Conservation (phyloP, 2,888 invertebrate genomes). For the Leucoma salicis region DNA sequence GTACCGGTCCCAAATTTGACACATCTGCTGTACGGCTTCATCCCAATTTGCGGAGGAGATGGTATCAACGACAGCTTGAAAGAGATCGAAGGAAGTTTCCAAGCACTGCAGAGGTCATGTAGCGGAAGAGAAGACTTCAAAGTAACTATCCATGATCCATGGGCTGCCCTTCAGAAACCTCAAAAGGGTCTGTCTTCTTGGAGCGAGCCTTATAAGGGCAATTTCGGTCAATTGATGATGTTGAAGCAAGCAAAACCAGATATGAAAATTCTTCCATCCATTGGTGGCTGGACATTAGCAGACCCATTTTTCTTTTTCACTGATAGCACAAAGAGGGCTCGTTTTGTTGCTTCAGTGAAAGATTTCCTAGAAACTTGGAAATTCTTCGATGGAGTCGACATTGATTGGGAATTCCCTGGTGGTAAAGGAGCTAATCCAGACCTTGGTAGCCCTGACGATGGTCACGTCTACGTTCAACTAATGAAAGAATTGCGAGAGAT, state of each 20-base stretch:
- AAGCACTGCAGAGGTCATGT: slow-evolving; percentile 73
- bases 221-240: slow-evolving; percentile 75
- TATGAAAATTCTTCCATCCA: slow-evolving; percentile 69
- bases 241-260: slow-evolving; percentile 73
- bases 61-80: slow-evolving; percentile 78
- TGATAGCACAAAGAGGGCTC: slow-evolving; percentile 62
- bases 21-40: slow-evolving; percentile 73
- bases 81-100: slow-evolving; percentile 77
- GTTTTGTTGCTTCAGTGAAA: slow-evolving; percentile 71
- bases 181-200: slow-evolving; percentile 72
- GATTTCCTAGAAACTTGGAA: slow-evolving; percentile 77
- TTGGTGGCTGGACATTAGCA: slow-evolving; percentile 75
- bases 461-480: slow-evolving; percentile 60
- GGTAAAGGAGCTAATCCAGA: slow-evolving; percentile 75
- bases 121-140: slow-evolving; percentile 75
- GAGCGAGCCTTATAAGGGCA: slow-evolving; percentile 78
- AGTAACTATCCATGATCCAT: slow-evolving; percentile 75
- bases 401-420: slow-evolving; percentile 79
- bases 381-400: slow-evolving; percentile 76
- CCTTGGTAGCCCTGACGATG: slow-evolving; percentile 69
- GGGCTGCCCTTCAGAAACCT: slow-evolving; percentile 76
- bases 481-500: slow-evolving; percentile 73
- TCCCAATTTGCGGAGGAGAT: slow-evolving; percentile 76
- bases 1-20: slow-evolving; percentile 71
- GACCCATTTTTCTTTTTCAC: slow-evolving; percentile 77